These are phyloP conservation scores for Diadumene lineata DNA, from an alignment of 92 coral and sea anemone species.

Conservation along the genomic window DNA sequence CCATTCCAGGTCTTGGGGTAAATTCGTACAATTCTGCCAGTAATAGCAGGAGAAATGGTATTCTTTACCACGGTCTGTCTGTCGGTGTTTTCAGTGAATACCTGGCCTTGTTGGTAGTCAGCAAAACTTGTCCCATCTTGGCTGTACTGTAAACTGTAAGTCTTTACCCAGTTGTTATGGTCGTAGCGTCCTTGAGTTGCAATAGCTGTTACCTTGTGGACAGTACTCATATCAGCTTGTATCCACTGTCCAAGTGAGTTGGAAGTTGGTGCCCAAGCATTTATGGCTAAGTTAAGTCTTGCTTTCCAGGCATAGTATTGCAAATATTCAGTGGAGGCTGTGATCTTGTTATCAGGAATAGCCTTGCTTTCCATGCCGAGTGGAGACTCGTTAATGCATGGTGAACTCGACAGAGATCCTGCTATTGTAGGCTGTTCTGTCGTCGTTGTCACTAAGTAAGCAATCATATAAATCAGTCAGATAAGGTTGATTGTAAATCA, in stretches of 20 bases:
- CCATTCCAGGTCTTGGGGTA: constrained; percentile 37
- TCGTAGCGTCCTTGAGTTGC: background rate
- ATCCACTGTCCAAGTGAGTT: background rate
- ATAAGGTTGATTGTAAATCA: too few species aligned
- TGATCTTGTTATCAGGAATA: background rate
- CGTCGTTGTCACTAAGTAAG: background rate
- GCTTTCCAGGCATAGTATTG: background rate
- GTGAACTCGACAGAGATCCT: background rate
- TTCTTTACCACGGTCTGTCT: constrained; percentile 35
- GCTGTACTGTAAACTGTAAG: background rate
- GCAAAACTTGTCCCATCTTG: background rate
- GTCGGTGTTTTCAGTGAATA: constrained; percentile 45
- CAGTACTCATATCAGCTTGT: background rate
- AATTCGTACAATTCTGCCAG: constrained; percentile 36
- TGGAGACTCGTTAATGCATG: background rate
- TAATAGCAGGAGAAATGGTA: constrained; percentile 33
- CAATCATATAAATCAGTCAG: too few species aligned
- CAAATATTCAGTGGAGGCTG: background rate
- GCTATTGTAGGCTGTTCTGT: background rate
- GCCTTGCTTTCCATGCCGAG: background rate
- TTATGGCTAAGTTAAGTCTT: background rate
- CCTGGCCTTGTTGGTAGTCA: constrained; percentile 9
- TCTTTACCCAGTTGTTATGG: background rate
- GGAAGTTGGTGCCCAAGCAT: background rate
- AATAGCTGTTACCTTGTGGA: background rate